Percentiles rank a stretch among this genome's conserved stretches.
Evolutionary conservation across 2,797 vertebrate species (phyloP).

Genomic region (Cichlasoma orientale): DNA sequence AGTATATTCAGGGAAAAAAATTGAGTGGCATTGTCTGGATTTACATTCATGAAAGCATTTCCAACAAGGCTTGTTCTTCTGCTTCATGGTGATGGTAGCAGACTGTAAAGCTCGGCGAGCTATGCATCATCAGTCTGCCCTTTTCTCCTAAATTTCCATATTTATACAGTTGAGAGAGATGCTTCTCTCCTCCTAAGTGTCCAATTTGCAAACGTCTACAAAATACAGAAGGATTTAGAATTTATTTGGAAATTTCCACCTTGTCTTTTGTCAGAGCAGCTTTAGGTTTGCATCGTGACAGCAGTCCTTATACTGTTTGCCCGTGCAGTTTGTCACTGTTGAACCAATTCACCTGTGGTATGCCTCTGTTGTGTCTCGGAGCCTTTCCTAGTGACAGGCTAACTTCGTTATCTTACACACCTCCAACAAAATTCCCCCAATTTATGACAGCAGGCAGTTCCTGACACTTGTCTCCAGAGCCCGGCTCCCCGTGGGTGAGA

Average conservation of each 20-base stretch:
- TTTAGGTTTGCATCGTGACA: constrained; percentile 49
- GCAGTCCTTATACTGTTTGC: constrained; percentile 47
- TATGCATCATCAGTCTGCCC: constrained; percentile 45
- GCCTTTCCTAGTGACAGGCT: constrained; percentile 58
- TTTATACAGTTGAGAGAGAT: constrained; percentile 44
- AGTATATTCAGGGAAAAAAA: not conserved
- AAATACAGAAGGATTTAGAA: constrained; percentile 11
- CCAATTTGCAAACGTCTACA: constrained; percentile 50
- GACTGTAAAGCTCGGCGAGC: constrained; percentile 12
- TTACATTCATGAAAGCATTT: constrained; percentile 3
- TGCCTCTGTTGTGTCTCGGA: constrained; percentile 43
- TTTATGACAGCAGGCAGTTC: constrained; percentile 68
- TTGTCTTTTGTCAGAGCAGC: constrained; percentile 31
- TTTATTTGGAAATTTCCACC: constrained; percentile 40
- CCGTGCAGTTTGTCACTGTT: constrained; percentile 61
- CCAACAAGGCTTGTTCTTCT: constrained; percentile 3
- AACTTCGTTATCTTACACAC: constrained; percentile 67
- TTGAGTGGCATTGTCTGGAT: not conserved
- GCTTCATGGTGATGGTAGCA: not conserved
- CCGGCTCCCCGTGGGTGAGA: constrained; percentile 47
- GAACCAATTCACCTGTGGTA: constrained; percentile 48
- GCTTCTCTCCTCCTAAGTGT: constrained; percentile 37
- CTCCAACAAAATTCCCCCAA: constrained; percentile 42
- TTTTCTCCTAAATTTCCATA: constrained; percentile 53
- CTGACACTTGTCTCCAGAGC: constrained; percentile 64